Base-by-base conservation (phyloP, 1,140 invertebrate species). In the Chironomus striatipennis region DNA sequence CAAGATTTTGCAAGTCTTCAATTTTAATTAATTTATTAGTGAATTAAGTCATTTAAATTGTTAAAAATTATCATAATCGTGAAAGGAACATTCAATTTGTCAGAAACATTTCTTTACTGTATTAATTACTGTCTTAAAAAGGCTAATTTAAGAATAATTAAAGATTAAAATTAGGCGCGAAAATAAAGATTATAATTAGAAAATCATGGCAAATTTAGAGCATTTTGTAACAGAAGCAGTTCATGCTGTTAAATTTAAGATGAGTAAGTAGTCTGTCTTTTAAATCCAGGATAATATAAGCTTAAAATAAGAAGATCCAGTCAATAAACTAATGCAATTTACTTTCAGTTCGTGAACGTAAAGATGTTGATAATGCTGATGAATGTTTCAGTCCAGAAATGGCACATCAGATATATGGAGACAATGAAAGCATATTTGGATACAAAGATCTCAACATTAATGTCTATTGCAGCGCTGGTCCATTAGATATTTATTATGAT, bases 321-420 rank as follows among this genome's bases (percentile, higher is more conserved):
- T 18, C 3, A 43, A 21, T n/a, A 42, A 42, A 7, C n/a, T n/a
- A 18, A 74, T 47, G 17, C 76, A 73, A 74, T 77, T n/a, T 75
- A 75, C 73, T 74, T 79, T 80, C 82, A 92, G 89, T 95, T 24
- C 85, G 90, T 65, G 81, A 84, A 74, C 80, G 85, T 43, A 79
- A 87, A 18, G 93, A 95, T 81, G 79, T 96, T 18, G 9, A 70
- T 5, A 70, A 70, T 18, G 7, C 18, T 0, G 87, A 92, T 77
- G 86, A 93, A 83, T 88, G 92, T 42, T 97, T 97, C 81, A 86
- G 88, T 73, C 93, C 95, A 7, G 91, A 92, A 73, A 96, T 97
- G 93, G 92, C 93, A 73, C 94, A 98, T 85, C 95, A 98, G 84
- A 88, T 97, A 17, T 98, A 97, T 85, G 95, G 95, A 21, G 93